phyloP scores from a whole-genome alignment of 92 coral and sea anemone genomes.

The Scolanthus callimorphus region DNA sequence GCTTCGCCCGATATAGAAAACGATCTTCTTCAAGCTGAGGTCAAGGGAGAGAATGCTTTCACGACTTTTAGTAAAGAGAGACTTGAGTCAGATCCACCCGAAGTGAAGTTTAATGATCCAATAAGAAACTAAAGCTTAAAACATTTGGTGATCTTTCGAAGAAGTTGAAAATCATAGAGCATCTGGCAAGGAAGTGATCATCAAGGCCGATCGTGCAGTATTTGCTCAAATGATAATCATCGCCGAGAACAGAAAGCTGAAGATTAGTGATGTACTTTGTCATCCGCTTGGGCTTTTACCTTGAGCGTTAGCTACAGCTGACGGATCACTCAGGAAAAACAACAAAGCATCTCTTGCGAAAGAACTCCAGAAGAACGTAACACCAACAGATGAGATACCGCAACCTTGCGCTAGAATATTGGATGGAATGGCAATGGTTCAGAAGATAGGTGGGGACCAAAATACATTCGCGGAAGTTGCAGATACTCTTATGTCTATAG shows the following conservation, averaged over 20 bases:
- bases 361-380: slow-evolving; percentile 24
- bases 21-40: slow-evolving; percentile 35
- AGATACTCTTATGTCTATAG: slow-evolving; percentile 10
- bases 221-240: slow-evolving; percentile 26
- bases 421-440: slow-evolving; percentile 50
- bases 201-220: slow-evolving; percentile 34
- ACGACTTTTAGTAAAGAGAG: slow-evolving; percentile 33
- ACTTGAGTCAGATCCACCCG: slow-evolving; percentile 33
- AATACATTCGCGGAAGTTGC: slow-evolving; percentile 34
- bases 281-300: slow-evolving; percentile 40
- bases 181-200: slow-evolving; percentile 24
- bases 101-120: slow-evolving; percentile 40
- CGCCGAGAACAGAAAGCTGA: slow-evolving; percentile 30
- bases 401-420: slow-evolving; percentile 33
- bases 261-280: slow-evolving; percentile 26
- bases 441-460: slow-evolving; percentile 23
- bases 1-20: slow-evolving; percentile 4
- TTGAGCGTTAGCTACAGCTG: slow-evolving; percentile 27
- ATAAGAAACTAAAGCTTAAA: slow-evolving; percentile 30
- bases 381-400: slow-evolving; percentile 34
- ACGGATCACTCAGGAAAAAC: slow-evolving; percentile 20
- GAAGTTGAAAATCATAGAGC: slow-evolving; percentile 8
- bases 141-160: slow-evolving; percentile 24
- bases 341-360: slow-evolving; percentile 41
- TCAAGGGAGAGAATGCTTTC: slow-evolving; percentile 42